A percentile compares a stretch with the other conserved stretches of the same genome.
Evolutionary conservation across 53 echinoderm and acorn worm species (phyloP).

Genomic region (Stichopus horrens): DNA sequence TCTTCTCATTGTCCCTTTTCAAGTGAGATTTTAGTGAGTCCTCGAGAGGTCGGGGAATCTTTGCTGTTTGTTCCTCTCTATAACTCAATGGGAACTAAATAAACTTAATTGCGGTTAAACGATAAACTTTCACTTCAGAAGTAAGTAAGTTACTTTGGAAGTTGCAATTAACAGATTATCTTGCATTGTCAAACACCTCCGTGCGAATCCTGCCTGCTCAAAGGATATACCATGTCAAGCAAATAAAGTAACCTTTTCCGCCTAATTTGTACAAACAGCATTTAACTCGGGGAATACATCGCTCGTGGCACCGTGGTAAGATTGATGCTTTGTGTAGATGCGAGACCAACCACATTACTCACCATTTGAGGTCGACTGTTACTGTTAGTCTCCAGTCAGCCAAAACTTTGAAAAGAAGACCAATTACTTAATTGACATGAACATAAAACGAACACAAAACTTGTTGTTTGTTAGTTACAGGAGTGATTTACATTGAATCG

Average conservation of each 20-base stretch:
- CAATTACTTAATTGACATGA: neutral
- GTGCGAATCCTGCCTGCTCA: neutral
- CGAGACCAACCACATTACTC: neutral
- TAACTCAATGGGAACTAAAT: too few species aligned
- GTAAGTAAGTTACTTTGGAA: neutral
- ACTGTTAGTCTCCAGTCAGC: neutral
- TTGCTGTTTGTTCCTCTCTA: too few species aligned
- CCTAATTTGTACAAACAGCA: neutral
- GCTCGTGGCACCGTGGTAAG: neutral
- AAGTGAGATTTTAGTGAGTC: neutral
- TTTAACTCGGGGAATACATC: neutral
- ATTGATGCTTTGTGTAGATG: neutral
- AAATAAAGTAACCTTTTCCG: neutral
- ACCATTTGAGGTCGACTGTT: too few species aligned
- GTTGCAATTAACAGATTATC: neutral
- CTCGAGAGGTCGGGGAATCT: neutral
- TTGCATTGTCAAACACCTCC: neutral
- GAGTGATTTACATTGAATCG: neutral
- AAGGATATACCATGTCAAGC: slow-evolving; percentile 3
- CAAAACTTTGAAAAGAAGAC: neutral
- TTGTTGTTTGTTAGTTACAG: neutral
- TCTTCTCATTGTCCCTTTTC: neutral
- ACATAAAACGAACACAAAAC: neutral
- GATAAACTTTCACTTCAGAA: neutral
- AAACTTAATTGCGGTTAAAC: neutral